phyloP scores from a whole-genome alignment of 1,140 invertebrate species.

The Meloidogyne chitwoodi region DNA sequence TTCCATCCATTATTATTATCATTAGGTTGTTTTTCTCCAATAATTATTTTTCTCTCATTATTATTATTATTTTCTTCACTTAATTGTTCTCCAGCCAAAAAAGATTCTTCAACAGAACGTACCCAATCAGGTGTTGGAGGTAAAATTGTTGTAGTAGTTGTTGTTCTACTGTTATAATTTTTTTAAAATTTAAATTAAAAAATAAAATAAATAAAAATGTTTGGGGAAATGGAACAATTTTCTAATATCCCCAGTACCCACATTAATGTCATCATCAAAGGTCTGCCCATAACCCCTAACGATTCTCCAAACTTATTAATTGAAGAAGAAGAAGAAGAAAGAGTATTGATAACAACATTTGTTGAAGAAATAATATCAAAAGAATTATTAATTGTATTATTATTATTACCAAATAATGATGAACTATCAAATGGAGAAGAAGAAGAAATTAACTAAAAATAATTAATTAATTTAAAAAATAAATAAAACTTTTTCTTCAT shows the following conservation, averaged over 20 bases:
- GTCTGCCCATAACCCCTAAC: not conserved
- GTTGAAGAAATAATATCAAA: too few species aligned
- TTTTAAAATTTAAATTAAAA: too few species aligned
- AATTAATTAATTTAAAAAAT: too few species aligned
- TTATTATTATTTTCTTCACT: slow-evolving; percentile 13
- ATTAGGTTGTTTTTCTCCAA: slow-evolving; percentile 1
- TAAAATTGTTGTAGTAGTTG: slow-evolving; percentile 37
- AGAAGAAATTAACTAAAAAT: not conserved
- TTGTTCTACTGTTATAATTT: slow-evolving; percentile 16
- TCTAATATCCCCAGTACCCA: not conserved
- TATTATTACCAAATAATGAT: too few species aligned
- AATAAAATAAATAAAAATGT: not conserved
- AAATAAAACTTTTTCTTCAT: not conserved
- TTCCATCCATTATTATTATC: not conserved
- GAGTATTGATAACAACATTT: not conserved
- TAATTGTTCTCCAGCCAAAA: not conserved
- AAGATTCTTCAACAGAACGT: slow-evolving; percentile 25
- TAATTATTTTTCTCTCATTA: slow-evolving; percentile 2
- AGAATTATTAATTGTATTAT: too few species aligned
- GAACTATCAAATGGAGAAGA: not conserved
- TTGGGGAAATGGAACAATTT: not conserved
- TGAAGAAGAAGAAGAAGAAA: not conserved
- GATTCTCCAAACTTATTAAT: not conserved
- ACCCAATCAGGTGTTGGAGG: slow-evolving; percentile 33
- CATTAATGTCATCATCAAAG: slow-evolving; percentile 21